Evolutionary conservation across 1,140 invertebrate genomes (phyloP).

Genomic region (Coelopa frigida): DNA sequence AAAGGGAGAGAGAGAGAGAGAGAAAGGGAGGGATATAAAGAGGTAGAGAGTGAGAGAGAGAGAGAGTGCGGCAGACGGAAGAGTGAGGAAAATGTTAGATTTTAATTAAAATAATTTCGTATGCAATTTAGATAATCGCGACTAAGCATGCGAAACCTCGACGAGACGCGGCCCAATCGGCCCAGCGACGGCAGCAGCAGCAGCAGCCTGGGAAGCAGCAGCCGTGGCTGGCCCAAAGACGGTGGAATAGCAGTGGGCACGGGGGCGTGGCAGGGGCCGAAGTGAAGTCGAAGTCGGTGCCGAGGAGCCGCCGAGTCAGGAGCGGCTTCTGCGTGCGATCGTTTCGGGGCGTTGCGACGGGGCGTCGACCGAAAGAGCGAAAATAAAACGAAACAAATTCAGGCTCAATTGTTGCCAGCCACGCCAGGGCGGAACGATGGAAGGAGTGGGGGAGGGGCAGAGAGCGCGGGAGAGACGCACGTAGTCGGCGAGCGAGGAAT

Average conservation of each 20-base stretch:
- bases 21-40: too few relatives aligned
- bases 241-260: too few relatives aligned
- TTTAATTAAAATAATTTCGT: conserved; percentile 46
- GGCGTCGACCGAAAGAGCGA: conserved; percentile 17
- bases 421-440: conserved; percentile 13
- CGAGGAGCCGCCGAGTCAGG: too few relatives aligned
- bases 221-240: too few relatives aligned
- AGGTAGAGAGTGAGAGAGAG: too few relatives aligned
- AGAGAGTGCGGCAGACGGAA: not conserved
- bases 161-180: too few relatives aligned
- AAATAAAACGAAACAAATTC: conserved; percentile 11
- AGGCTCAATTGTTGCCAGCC: conserved; percentile 5
- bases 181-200: too few relatives aligned
- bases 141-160: too few relatives aligned
- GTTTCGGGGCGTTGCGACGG: conserved; percentile 29
- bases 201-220: too few relatives aligned
- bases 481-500: conserved; percentile 18
- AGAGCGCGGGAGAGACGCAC: conserved; percentile 5
- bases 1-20: too few relatives aligned
- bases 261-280: not conserved
- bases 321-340: too few relatives aligned
- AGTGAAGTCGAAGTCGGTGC: too few relatives aligned
- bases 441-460: conserved; percentile 19
- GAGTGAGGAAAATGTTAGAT: conserved; percentile 6
- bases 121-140: conserved; percentile 45